These are phyloP conservation scores for Ceraclea dissimilis DNA, from an alignment of 2,888 invertebrate genomes.

Conservation along the genomic window DNA sequence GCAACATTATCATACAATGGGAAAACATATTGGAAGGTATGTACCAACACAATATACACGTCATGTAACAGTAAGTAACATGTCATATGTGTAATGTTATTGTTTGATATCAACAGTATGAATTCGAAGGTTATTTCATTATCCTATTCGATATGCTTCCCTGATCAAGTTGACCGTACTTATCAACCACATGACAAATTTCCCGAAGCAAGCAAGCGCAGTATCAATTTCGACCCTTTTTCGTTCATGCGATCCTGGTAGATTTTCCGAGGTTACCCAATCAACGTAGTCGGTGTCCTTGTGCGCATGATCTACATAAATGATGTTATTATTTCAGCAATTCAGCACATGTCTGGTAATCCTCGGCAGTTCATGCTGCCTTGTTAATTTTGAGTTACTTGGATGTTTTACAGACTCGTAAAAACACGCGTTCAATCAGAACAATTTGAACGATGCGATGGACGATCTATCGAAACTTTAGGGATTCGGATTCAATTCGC, in stretches of 20 bases:
- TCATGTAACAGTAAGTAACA: too few relatives aligned
- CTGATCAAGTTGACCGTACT: neutral
- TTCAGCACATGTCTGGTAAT: neutral
- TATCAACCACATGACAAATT: constrained; percentile 3
- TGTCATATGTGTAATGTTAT: too few relatives aligned
- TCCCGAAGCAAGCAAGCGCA: neutral
- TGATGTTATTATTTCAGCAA: neutral
- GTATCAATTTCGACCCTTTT: neutral
- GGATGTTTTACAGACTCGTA: neutral
- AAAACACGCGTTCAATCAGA: neutral
- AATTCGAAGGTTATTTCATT: neutral
- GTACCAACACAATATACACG: neutral
- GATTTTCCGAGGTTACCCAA: constrained; percentile 4
- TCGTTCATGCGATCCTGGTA: neutral
- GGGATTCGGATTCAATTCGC: too few relatives aligned
- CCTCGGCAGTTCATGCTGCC: neutral
- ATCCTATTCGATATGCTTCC: neutral
- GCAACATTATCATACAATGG: constrained; percentile 29
- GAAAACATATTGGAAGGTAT: constrained; percentile 29
- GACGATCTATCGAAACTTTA: too few relatives aligned
- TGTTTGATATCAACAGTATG: neutral
- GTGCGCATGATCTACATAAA: neutral
- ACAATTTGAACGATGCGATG: too few relatives aligned
- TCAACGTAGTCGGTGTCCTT: neutral
- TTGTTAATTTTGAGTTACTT: constrained; percentile 3